phyloP scores from a whole-genome alignment of 64 coral and sea anemone species.

The Anthopleura sola region DNA sequence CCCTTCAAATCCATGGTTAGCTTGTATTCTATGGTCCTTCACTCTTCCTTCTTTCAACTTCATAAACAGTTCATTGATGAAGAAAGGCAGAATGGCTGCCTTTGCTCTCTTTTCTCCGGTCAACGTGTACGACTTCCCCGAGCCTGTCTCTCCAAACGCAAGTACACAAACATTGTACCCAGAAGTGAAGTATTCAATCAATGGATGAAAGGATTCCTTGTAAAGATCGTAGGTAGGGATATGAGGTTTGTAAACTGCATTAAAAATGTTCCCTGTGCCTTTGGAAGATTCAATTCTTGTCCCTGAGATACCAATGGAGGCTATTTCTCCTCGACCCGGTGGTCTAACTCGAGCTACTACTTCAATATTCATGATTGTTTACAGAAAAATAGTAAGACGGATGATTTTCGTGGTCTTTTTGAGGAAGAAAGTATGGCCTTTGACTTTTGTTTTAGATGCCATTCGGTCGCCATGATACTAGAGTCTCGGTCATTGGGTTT shows the following conservation, averaged over 20 bases:
- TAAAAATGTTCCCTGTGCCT: constrained; percentile 62
- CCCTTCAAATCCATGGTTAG: constrained; percentile 30
- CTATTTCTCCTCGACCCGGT: constrained; percentile 61
- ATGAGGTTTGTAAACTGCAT: constrained; percentile 55
- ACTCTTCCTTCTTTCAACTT: constrained; percentile 35
- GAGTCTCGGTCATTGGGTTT: neutral
- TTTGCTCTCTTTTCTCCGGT: constrained; percentile 79
- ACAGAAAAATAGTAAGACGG: neutral
- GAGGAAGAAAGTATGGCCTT: neutral
- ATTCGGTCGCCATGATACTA: constrained; percentile 18
- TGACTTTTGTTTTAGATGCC: neutral
- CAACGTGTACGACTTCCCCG: constrained; percentile 76
- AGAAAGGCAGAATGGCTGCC: constrained; percentile 65
- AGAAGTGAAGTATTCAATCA: constrained; percentile 64
- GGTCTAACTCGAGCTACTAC: constrained; percentile 79
- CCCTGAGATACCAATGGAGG: constrained; percentile 56
- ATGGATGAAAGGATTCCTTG: constrained; percentile 60
- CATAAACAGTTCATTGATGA: constrained; percentile 68
- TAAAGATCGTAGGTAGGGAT: constrained; percentile 61
- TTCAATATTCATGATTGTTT: constrained; percentile 62
- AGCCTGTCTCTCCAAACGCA: constrained; percentile 71
- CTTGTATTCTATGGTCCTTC: constrained; percentile 39
- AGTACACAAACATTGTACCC: constrained; percentile 83
- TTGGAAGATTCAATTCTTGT: constrained; percentile 63
- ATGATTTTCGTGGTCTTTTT: neutral